Conservation (phyloP, 2,888 invertebrate genomes). For the Andrena bicolor region DNA sequence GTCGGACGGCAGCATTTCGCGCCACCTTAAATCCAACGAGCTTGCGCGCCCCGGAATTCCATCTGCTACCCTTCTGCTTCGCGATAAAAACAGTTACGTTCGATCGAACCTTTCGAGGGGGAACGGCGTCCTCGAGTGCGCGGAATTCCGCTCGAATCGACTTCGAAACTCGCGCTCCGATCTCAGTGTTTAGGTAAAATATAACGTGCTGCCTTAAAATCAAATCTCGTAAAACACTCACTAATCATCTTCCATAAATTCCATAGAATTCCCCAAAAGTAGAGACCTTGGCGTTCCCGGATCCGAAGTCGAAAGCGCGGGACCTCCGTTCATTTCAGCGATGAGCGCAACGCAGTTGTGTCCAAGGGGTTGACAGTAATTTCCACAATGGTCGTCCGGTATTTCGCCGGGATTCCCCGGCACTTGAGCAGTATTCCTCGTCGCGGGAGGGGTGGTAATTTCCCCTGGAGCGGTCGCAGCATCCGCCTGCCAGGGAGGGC, state of each 20-base stretch:
- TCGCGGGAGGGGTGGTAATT: constrained; percentile 33
- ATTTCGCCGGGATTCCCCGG: constrained; percentile 36
- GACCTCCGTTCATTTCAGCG: not conserved
- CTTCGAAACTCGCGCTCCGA: constrained; percentile 35
- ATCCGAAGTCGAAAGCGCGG: not conserved
- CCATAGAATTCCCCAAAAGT: too few relatives aligned
- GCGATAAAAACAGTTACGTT: constrained; percentile 35
- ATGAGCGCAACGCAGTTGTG: not conserved
- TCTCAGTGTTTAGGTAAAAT: too few relatives aligned
- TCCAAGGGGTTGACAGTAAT: constrained; percentile 39
- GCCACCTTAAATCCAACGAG: constrained; percentile 6
- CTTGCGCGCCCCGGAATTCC: constrained; percentile 10
- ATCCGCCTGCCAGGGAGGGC: constrained; percentile 3
- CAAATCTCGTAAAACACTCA: too few relatives aligned
- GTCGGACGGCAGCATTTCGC: constrained; percentile 5
- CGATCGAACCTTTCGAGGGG: constrained; percentile 13
- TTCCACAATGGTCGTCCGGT: constrained; percentile 31
- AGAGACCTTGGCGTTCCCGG: too few relatives aligned
- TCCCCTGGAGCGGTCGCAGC: constrained; percentile 28
- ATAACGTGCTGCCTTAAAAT: too few relatives aligned
- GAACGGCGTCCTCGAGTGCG: constrained; percentile 27
- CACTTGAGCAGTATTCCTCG: constrained; percentile 14
- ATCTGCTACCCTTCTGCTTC: constrained; percentile 18
- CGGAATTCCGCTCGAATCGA: constrained; percentile 63
- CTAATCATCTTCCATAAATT: too few relatives aligned